Evolutionary conservation across 1,140 invertebrate species (phyloP).

Genomic region (Leptopilina clavipes): DNA sequence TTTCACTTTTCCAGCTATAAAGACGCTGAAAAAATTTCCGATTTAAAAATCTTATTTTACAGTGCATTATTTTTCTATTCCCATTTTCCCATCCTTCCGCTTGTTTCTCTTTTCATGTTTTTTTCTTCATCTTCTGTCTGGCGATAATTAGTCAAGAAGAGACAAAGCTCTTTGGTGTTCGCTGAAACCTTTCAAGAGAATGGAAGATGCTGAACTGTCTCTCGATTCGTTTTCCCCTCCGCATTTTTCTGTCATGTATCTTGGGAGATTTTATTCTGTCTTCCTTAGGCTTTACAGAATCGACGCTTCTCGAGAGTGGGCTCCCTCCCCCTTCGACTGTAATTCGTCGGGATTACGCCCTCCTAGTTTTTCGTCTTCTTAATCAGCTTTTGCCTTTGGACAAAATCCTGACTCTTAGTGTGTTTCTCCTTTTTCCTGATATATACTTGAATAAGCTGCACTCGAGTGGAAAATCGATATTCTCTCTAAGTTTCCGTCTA

Average conservation of each 20-base stretch:
- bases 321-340: not conserved
- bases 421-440: not conserved
- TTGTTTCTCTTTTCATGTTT: not conserved
- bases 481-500: conserved; percentile 10
- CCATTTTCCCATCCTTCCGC: not conserved
- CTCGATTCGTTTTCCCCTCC: not conserved
- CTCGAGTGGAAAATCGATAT: conserved; percentile 24
- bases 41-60: too few relatives aligned
- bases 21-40: too few relatives aligned
- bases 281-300: conserved; percentile 20
- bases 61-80: not conserved
- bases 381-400: conserved; percentile 8
- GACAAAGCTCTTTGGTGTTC: not conserved
- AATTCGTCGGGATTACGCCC: not conserved
- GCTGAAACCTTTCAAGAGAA: not conserved
- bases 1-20: too few relatives aligned
- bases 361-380: conserved; percentile 15
- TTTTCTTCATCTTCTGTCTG: not conserved
- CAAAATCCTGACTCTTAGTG: conserved; percentile 8
- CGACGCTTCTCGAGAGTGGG: not conserved
- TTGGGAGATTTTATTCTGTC: conserved; percentile 4
- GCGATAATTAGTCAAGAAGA: not conserved
- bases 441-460: conserved; percentile 6
- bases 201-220: not conserved
- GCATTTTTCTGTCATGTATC: not conserved